These are phyloP conservation scores for Tiliacea aurago DNA, from an alignment of 2,888 invertebrate genomes.

Conservation along the genomic window DNA sequence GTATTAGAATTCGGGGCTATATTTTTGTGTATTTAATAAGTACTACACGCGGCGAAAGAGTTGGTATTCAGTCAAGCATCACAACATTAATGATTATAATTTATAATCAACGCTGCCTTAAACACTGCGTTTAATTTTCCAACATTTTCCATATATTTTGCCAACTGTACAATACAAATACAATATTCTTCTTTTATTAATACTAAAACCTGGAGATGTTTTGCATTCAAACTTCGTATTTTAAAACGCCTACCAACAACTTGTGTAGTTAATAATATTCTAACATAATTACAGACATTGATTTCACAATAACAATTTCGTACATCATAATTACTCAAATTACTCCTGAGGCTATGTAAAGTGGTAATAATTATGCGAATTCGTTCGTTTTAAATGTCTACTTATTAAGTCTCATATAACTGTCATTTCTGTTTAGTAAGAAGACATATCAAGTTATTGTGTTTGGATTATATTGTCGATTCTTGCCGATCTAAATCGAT, in stretches of 20 bases:
- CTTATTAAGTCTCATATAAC: conserved; percentile 48
- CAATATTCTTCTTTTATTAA: neutral
- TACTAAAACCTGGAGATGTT: neutral
- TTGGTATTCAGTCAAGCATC: neutral
- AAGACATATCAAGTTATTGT: conserved; percentile 45
- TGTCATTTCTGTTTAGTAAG: conserved; percentile 38
- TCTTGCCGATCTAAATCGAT: conserved; percentile 24
- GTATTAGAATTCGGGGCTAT: conserved; percentile 2
- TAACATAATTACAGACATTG: conserved; percentile 33
- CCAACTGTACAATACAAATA: too few relatives aligned
- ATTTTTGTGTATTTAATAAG: neutral
- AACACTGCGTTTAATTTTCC: too few relatives aligned
- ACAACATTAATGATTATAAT: too few relatives aligned
- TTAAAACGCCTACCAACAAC: conserved; percentile 3
- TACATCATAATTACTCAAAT: conserved; percentile 58
- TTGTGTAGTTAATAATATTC: conserved; percentile 27
- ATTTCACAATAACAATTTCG: conserved; percentile 48
- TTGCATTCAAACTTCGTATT: neutral
- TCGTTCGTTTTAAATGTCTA: conserved; percentile 41
- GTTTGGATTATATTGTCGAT: conserved; percentile 32
- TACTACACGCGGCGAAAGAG: neutral
- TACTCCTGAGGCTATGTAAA: conserved; percentile 48
- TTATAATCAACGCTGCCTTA: too few relatives aligned
- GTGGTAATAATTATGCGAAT: conserved; percentile 54
- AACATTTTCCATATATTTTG: too few relatives aligned